phyloP scores from a whole-genome alignment of 2,797 vertebrate genomes.

The Cetoscarus ocellatus region DNA sequence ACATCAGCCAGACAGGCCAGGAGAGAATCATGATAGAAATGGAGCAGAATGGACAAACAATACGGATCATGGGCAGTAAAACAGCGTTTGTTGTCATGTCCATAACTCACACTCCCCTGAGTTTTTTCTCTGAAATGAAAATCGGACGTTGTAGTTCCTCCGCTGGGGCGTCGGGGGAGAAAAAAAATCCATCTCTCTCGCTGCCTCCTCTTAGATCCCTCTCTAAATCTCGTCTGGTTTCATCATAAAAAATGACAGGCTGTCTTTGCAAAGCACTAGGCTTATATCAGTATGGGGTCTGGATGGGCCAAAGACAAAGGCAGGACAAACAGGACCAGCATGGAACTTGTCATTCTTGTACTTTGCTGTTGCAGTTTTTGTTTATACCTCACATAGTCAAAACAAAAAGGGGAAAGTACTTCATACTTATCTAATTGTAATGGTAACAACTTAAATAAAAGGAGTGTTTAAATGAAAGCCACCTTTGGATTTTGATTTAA shows the following conservation, averaged over 20 bases:
- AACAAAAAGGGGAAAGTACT: conserved; percentile 6
- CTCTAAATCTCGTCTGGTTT: conserved; percentile 77
- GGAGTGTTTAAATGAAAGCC: no score
- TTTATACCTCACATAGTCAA: conserved; percentile 24
- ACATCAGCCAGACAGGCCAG: conserved; percentile 36
- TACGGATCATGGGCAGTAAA: conserved; percentile 65
- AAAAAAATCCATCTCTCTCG: conserved; percentile 64
- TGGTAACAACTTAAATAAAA: no score
- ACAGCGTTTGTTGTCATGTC: conserved; percentile 57
- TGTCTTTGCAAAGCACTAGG: conserved; percentile 61
- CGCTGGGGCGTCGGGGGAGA: conserved; percentile 39
- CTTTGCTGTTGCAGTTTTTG: conserved; percentile 23
- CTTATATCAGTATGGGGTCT: conserved; percentile 66
- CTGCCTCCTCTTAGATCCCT: conserved; percentile 62
- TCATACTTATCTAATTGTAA: not conserved
- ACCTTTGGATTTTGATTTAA: no score
- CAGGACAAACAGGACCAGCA: conserved; percentile 44
- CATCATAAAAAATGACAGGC: conserved; percentile 76
- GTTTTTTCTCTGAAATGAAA: conserved; percentile 76
- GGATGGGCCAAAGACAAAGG: conserved; percentile 60
- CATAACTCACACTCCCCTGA: conserved; percentile 70
- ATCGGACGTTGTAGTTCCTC: conserved; percentile 64
- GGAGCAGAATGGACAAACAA: conserved; percentile 58
- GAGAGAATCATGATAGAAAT: conserved; percentile 44
- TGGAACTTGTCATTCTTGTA: conserved; percentile 23